Conservation (phyloP, 2,888 invertebrate species). For the Pyralis farinalis region DNA sequence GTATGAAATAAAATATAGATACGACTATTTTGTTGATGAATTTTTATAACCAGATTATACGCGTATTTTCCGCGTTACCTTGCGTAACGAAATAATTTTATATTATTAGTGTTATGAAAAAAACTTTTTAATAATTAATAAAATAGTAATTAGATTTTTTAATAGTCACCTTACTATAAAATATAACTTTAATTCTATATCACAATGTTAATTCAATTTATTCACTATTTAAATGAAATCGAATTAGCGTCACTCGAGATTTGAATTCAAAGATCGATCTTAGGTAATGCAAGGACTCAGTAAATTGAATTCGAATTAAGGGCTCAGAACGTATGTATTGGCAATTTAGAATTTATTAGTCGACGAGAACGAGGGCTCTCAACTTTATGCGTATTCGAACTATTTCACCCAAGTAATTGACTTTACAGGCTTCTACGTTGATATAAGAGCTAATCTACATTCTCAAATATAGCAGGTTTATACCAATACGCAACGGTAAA, state of each 20-base stretch:
- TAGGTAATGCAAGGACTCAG: conserved; percentile 12
- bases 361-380: conserved; percentile 49
- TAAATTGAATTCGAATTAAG: conserved; percentile 41
- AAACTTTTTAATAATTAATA: no score
- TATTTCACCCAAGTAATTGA: conserved; percentile 65
- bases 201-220: not conserved
- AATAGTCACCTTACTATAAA: no score
- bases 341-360: conserved; percentile 60
- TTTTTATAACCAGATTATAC: no score
- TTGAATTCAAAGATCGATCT: not conserved
- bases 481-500: conserved; percentile 38
- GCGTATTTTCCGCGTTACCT: no score
- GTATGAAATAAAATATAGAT: no score
- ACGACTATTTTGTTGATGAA: no score
- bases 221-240: not conserved
- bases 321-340: conserved; percentile 33
- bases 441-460: conserved; percentile 72
- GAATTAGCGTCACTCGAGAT: not conserved
- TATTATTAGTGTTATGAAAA: no score
- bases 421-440: conserved; percentile 50
- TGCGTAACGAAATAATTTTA: no score
- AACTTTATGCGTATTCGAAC: conserved; percentile 51
- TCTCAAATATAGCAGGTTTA: conserved; percentile 55
- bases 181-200: no score
- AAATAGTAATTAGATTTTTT: no score